Conservation (phyloP, 2,888 invertebrate species). For the Sturmia bella region DNA sequence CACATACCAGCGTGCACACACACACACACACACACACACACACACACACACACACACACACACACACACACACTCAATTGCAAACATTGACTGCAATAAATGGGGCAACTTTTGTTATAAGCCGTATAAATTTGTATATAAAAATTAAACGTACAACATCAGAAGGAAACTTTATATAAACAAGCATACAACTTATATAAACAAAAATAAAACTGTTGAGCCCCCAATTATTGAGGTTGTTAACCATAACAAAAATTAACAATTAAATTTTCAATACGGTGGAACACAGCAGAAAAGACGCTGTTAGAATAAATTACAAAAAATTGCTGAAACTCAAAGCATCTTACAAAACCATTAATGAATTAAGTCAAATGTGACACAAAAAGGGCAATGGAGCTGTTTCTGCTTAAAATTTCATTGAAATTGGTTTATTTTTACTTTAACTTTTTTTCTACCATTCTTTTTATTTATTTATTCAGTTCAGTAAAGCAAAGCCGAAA, state of each 20-base stretch:
- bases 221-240: slow-evolving; percentile 45
- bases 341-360: too few relatives aligned
- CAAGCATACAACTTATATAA: slow-evolving; percentile 4
- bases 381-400: too few relatives aligned
- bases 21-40: not conserved
- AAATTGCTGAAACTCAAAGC: too few relatives aligned
- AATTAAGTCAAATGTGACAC: too few relatives aligned
- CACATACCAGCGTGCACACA: not conserved
- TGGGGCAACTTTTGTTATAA: slow-evolving; percentile 13
- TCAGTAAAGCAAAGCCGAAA: too few relatives aligned
- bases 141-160: not conserved
- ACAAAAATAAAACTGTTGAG: slow-evolving; percentile 37
- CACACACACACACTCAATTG: not conserved
- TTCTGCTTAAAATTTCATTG: too few relatives aligned
- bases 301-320: not conserved
- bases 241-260: slow-evolving; percentile 40
- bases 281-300: not conserved
- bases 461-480: too few relatives aligned
- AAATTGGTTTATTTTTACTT: too few relatives aligned
- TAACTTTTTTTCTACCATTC: too few relatives aligned
- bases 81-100: not conserved
- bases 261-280: slow-evolving; percentile 21
- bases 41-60: not conserved
- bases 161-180: slow-evolving; percentile 20
- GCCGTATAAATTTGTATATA: slow-evolving; percentile 13